Conservation (phyloP, 2,888 invertebrate species). For the Endomychus coccineus region DNA sequence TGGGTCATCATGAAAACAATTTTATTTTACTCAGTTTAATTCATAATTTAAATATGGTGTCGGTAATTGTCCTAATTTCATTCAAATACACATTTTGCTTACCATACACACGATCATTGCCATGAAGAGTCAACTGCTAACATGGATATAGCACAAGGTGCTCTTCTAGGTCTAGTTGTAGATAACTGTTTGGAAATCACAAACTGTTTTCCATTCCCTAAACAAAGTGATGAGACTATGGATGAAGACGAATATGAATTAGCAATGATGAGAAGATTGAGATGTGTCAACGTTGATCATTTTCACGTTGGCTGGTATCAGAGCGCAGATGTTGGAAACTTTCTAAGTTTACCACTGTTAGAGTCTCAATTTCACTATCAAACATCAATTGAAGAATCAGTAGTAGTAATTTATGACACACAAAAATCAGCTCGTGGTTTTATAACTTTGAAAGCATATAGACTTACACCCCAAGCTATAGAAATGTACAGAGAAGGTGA, state of each 20-base stretch:
- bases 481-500: slow-evolving; percentile 91
- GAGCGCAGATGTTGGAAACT: slow-evolving; percentile 95
- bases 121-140: slow-evolving; percentile 94
- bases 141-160: slow-evolving; percentile 94
- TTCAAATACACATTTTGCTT: too few species aligned
- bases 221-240: slow-evolving; percentile 82
- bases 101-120: too few species aligned
- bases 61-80: too few species aligned
- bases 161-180: slow-evolving; percentile 80
- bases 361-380: slow-evolving; percentile 99
- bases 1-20: too few species aligned
- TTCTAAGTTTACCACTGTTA: slow-evolving; percentile 83
- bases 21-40: too few species aligned
- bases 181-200: slow-evolving; percentile 90
- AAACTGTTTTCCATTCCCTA: slow-evolving; percentile 96
- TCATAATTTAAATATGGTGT: too few species aligned
- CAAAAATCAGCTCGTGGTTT: slow-evolving; percentile 94
- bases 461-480: slow-evolving; percentile 92
- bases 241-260: slow-evolving; percentile 93
- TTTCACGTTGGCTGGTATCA: slow-evolving; percentile 99
- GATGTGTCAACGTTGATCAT: slow-evolving; percentile 95
- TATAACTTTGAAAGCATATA: slow-evolving; percentile 89
- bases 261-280: slow-evolving; percentile 90
- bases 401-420: slow-evolving; percentile 97
- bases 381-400: slow-evolving; percentile 96